These are phyloP conservation scores for Triplophysa siluroides DNA, from an alignment of 2,113 vertebrate species.

Conservation along the genomic window DNA sequence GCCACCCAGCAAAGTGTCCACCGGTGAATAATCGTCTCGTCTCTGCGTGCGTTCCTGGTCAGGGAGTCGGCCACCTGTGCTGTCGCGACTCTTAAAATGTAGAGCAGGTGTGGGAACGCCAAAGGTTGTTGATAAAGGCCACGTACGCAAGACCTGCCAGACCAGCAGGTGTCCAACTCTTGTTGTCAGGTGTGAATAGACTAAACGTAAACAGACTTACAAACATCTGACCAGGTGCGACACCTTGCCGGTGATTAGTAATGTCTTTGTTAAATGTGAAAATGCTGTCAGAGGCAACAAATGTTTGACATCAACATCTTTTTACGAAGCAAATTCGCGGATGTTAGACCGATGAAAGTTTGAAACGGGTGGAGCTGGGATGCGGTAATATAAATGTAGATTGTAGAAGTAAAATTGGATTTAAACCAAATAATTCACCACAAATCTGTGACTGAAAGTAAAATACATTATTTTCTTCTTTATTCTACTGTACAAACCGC, in stretches of 20 bases:
- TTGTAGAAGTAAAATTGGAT: no score
- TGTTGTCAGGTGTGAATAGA: background rate
- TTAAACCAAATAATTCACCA: background rate
- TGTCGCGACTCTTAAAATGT: background rate
- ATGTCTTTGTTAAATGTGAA: background rate
- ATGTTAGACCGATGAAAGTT: no score
- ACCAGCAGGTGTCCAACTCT: constrained; percentile 15
- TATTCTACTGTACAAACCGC: background rate
- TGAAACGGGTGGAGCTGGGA: no score
- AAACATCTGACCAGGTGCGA: background rate
- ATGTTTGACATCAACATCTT: background rate
- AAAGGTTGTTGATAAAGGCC: constrained; percentile 10
- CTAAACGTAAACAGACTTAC: background rate
- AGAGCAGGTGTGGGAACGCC: constrained; percentile 18
- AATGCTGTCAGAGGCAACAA: background rate
- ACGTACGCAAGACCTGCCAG: background rate
- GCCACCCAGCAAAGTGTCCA: background rate
- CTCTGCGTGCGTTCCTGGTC: background rate
- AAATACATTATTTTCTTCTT: background rate
- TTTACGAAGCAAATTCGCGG: background rate
- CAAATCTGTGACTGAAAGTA: background rate
- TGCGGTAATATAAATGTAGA: no score
- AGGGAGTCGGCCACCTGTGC: constrained; percentile 15
- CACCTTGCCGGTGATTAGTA: background rate
- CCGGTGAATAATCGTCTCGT: background rate